A percentile compares a stretch with the other conserved stretches of the same genome.
phyloP scores from a whole-genome alignment of 1,140 invertebrate genomes.

The Cheumatopsyche charites region DNA sequence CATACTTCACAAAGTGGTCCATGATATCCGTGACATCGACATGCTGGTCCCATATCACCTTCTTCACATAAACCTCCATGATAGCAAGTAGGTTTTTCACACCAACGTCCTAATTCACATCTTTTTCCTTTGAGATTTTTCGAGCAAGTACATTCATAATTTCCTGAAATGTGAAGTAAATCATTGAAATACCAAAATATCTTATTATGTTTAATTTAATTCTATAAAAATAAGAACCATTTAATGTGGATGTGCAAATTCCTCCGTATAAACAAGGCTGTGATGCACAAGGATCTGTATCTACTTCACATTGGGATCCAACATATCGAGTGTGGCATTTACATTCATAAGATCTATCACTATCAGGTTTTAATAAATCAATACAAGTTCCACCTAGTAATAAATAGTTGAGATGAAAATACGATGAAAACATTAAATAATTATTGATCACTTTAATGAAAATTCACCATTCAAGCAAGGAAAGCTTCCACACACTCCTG shows the following conservation, averaged over 20 bases:
- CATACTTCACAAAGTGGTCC: conserved; percentile 70
- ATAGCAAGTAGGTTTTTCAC: conserved; percentile 67
- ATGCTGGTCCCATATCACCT: conserved; percentile 71
- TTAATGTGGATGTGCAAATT: conserved; percentile 57
- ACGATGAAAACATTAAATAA: too few species aligned
- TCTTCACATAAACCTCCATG: conserved; percentile 80
- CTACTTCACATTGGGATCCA: conserved; percentile 79
- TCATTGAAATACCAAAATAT: neutral
- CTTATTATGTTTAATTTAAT: too few species aligned
- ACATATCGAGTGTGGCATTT: conserved; percentile 75
- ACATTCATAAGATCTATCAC: conserved; percentile 68
- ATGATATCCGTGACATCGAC: conserved; percentile 71
- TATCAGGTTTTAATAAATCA: conserved; percentile 51
- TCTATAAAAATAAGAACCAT: conserved; percentile 29
- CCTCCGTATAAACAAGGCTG: conserved; percentile 83
- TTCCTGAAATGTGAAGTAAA: conserved; percentile 34
- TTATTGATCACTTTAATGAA: too few species aligned
- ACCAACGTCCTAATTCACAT: conserved; percentile 79
- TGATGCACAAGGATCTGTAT: conserved; percentile 84
- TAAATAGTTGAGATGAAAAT: neutral
- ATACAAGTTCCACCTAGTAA: conserved; percentile 70
- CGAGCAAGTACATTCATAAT: conserved; percentile 38
- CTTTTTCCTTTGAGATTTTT: conserved; percentile 33
- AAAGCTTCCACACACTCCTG: conserved; percentile 78
- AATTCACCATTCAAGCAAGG: conserved; percentile 78